Evolutionary conservation across 2,888 invertebrate genomes (phyloP).

Genomic region (Autographa pulchrina): DNA sequence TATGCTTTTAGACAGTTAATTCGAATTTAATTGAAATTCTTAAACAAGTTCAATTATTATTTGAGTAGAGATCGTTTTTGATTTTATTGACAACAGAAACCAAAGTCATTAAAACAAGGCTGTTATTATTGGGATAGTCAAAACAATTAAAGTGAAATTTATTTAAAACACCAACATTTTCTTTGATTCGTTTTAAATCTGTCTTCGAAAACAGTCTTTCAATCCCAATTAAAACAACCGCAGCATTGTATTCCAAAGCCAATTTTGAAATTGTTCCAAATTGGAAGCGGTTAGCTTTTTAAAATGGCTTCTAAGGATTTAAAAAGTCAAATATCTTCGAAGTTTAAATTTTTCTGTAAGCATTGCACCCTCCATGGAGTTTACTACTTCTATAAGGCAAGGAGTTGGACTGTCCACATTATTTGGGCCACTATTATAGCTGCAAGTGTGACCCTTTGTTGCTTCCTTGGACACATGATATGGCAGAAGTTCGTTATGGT

Average conservation of each 20-base stretch:
- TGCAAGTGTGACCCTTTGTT: constrained; percentile 70
- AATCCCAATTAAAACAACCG: background rate
- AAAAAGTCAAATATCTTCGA: constrained; percentile 40
- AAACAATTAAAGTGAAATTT: constrained; percentile 1
- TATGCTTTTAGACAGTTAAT: constrained; percentile 17
- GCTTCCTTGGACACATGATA: constrained; percentile 78
- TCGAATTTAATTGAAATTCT: constrained; percentile 38
- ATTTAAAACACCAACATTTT: background rate
- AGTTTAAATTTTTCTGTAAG: constrained; percentile 69
- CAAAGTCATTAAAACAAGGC: background rate
- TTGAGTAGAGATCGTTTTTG: background rate
- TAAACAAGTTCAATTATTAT: constrained; percentile 32
- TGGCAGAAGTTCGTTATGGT: constrained; percentile 78
- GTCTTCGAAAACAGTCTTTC: background rate
- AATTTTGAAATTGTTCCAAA: background rate
- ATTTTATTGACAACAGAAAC: background rate
- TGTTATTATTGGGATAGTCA: background rate
- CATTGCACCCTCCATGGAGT: constrained; percentile 78
- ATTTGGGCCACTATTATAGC: constrained; percentile 72
- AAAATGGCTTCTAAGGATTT: constrained; percentile 40
- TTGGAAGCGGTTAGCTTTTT: background rate
- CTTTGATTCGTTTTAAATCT: constrained; percentile 1
- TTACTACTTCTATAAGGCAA: constrained; percentile 71
- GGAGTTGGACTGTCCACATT: constrained; percentile 58
- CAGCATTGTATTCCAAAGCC: background rate